Base-by-base conservation (phyloP, 2,113 vertebrate genomes). In the Aldabrachelys gigantea region DNA sequence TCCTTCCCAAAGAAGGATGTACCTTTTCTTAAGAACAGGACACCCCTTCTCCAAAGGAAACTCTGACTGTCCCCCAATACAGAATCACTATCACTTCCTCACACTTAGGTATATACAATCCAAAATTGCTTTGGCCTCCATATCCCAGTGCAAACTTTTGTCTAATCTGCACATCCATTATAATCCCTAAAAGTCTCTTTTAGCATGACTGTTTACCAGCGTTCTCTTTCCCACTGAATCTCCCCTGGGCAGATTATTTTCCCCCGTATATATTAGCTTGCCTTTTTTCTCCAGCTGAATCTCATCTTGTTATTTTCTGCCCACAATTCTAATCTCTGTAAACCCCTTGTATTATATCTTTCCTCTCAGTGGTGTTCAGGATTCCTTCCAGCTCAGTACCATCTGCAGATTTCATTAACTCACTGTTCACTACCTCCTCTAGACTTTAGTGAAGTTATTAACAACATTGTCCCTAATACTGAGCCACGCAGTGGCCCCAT, bases 401-500 rank as follows among this genome's bases (percentile, higher is more conserved):
- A 96, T 96, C 95, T 97, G 95, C 10, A 41, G 52, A 82, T 87
- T 84, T 97, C 97, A 97, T 96, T 96, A 96, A 97, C 93, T 92
- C 93, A 78, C 2, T 9, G 83, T 89, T 95, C 95, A 59, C 95
- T 96, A 50, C 91, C 94, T 96, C 88, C 91, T 87, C 91, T 95
- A 94, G 82, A 91, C 85, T 94, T 90, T 79, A 95, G 96, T 95
- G 85, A 97, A 93, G 85, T 88, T 96, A 90, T 91, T 95, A 83
- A 76, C 89, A 94, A 92, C 38, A 72, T 87, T 82, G 96, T 81
- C 93, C 94, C 88, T 95, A 72, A 94, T 95, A 54, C 65, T 88
- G 75, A 97, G 90, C 85, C 57, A 59, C 85, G 89, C 82, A 95
- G 95, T 93, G 95, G 83, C 89, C 87, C 94, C 41, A 95, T 92